Conservation (phyloP, 2,888 invertebrate species). For the Stenodema calcarata region DNA sequence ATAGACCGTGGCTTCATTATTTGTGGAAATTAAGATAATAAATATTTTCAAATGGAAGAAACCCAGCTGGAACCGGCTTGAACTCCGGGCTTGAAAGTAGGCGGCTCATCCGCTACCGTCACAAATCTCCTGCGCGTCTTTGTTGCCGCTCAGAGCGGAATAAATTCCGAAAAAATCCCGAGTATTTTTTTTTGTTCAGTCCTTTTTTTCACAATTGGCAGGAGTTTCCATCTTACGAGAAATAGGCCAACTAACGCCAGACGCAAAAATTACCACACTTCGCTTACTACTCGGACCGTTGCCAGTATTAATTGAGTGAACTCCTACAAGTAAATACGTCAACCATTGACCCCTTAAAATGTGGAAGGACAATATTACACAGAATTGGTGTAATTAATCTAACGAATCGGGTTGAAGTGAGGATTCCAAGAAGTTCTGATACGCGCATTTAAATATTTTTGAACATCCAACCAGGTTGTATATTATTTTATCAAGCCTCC, state of each 20-base stretch:
- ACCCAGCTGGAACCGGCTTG: background rate
- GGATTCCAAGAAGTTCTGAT: background rate
- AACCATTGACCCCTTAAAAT: background rate
- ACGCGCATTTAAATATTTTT: background rate
- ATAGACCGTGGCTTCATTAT: too few species aligned
- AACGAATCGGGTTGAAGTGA: background rate
- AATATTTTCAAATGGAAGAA: background rate
- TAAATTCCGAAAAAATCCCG: background rate
- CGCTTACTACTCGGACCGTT: constrained; percentile 12
- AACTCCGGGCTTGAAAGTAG: background rate
- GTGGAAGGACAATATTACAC: background rate
- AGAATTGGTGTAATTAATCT: background rate
- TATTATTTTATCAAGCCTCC: too few species aligned
- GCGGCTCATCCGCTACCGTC: background rate
- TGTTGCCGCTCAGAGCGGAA: background rate
- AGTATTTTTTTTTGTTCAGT: background rate
- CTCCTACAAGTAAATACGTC: constrained; percentile 2
- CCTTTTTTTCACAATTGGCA: constrained; percentile 21
- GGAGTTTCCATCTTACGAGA: constrained; percentile 18
- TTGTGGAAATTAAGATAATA: too few species aligned
- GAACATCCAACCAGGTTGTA: too few species aligned
- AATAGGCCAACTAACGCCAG: constrained; percentile 21
- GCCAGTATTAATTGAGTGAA: constrained; percentile 33
- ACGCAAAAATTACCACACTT: background rate
- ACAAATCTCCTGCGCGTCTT: background rate